Evolutionary conservation across 1,140 invertebrate genomes (phyloP).

Genomic region (Piezodorus guildinii): DNA sequence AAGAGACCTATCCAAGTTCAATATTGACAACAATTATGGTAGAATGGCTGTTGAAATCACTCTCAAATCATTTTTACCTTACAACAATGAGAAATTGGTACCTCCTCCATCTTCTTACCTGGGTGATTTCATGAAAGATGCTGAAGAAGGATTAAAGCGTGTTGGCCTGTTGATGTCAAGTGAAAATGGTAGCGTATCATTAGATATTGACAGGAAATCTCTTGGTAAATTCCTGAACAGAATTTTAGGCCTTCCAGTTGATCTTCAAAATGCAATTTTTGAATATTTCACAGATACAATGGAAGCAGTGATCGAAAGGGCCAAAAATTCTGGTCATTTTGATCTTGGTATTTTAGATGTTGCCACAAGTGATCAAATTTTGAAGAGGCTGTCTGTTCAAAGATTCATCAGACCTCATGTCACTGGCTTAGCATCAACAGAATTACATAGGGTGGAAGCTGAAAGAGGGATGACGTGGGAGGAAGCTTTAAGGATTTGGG

Average conservation of each 20-base stretch:
- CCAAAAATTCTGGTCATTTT: constrained; percentile 63
- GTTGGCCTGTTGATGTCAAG: constrained; percentile 83
- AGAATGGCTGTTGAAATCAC: constrained; percentile 83
- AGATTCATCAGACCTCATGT: constrained; percentile 76
- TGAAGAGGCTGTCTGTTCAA: constrained; percentile 60
- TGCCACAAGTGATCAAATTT: constrained; percentile 73
- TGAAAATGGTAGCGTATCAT: constrained; percentile 59
- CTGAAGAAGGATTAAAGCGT: constrained; percentile 59
- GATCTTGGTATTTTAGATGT: constrained; percentile 85
- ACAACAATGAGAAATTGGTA: constrained; percentile 50
- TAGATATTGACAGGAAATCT: constrained; percentile 94
- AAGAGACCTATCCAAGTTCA: constrained; percentile 91
- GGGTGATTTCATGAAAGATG: constrained; percentile 84
- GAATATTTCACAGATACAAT: constrained; percentile 95
- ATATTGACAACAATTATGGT: constrained; percentile 96
- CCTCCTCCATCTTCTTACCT: constrained; percentile 74
- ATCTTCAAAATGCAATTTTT: constrained; percentile 91
- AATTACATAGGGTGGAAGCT: constrained; percentile 80
- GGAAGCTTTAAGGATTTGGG: constrained; percentile 67
- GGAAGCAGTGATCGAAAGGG: constrained; percentile 69
- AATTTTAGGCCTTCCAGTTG: constrained; percentile 92
- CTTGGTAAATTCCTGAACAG: constrained; percentile 99
- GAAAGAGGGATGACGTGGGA: constrained; percentile 90
- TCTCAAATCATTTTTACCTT: constrained; percentile 73
- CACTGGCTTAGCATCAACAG: constrained; percentile 78